These are phyloP conservation scores for Carollia perspicillata DNA, from an alignment of 2,113 vertebrate genomes.

Conservation along the genomic window DNA sequence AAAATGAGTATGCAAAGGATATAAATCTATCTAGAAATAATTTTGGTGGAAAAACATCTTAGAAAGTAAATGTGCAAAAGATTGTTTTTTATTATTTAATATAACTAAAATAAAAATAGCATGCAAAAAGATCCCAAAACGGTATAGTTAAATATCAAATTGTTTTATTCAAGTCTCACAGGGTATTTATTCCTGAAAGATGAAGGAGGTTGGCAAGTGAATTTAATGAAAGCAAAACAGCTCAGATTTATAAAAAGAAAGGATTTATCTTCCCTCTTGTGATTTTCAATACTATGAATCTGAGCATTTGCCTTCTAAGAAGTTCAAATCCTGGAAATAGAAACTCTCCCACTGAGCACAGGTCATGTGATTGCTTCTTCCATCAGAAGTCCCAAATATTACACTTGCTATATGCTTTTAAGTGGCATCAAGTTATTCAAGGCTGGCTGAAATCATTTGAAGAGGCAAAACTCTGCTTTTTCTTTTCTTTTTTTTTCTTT, in stretches of 20 bases:
- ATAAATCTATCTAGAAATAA: slow-evolving; percentile 11
- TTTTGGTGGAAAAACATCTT: background rate
- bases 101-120: background rate
- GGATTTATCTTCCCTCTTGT: background rate
- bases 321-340: background rate
- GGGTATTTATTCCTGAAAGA: slow-evolving; percentile 2
- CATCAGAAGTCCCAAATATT: slow-evolving; percentile 11
- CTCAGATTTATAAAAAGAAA: background rate
- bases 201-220: background rate
- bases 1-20: background rate
- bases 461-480: slow-evolving; percentile 41
- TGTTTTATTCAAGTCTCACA: background rate
- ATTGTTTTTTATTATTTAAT: background rate
- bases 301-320: slow-evolving; percentile 49
- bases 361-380: slow-evolving; percentile 25
- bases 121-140: background rate
- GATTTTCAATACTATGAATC: background rate
- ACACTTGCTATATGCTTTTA: slow-evolving; percentile 37
- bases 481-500: background rate
- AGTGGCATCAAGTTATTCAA: slow-evolving; percentile 28
- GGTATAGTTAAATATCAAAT: background rate
- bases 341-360: background rate
- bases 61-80: background rate
- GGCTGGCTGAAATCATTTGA: slow-evolving; percentile 19
- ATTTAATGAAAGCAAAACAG: background rate